phyloP scores from a whole-genome alignment of 2,888 invertebrate genomes.

The Prostheceraeus crozeri region DNA sequence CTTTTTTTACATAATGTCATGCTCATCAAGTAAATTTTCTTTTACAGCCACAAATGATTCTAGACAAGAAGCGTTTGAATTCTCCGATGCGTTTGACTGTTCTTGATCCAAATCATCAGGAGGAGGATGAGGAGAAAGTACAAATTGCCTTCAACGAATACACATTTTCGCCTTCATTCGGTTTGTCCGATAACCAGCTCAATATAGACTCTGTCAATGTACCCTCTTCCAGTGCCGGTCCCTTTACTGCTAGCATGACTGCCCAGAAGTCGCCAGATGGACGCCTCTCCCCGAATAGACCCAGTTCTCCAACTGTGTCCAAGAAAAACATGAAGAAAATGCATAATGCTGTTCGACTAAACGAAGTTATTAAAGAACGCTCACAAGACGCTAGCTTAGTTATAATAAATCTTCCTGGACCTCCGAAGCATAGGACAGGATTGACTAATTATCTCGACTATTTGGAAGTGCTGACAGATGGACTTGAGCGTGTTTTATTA shows the following conservation, averaged over 20 bases:
- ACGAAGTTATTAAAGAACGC: constrained; percentile 33
- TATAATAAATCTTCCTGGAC: constrained; percentile 35
- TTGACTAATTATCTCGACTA: constrained; percentile 42
- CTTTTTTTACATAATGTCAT: not conserved
- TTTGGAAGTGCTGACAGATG: constrained; percentile 36
- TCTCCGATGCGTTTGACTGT: too few relatives aligned
- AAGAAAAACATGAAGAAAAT: constrained; percentile 38
- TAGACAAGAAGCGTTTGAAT: too few relatives aligned
- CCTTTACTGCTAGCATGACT: too few relatives aligned
- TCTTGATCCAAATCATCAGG: too few relatives aligned
- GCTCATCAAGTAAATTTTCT: not conserved
- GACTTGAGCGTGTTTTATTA: constrained; percentile 29
- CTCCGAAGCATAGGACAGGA: constrained; percentile 59
- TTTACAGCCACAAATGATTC: constrained; percentile 30
- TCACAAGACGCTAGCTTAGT: constrained; percentile 34
- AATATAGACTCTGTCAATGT: too few relatives aligned
- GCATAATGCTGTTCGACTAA: constrained; percentile 36
- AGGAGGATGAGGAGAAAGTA: too few relatives aligned
- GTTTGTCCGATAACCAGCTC: too few relatives aligned
- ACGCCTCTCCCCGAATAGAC: not conserved
- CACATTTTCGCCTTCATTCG: constrained; percentile 29
- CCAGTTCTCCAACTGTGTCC: not conserved
- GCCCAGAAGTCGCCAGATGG: too few relatives aligned
- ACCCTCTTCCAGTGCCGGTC: too few relatives aligned
- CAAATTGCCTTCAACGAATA: not conserved